Base-by-base conservation (phyloP, 2,113 vertebrate genomes). In the Macrotis lagotis region DNA sequence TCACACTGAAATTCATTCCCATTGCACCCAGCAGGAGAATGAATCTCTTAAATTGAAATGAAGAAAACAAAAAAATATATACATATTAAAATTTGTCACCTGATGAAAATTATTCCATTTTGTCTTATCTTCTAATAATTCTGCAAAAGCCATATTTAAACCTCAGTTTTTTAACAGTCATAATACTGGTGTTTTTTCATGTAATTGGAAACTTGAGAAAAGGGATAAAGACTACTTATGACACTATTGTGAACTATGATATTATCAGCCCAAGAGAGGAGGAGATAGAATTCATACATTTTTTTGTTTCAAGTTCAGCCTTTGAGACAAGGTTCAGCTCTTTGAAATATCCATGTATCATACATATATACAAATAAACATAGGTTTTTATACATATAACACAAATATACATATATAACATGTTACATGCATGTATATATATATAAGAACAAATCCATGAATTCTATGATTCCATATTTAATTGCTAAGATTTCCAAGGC, bases 1-100 rank as follows among this genome's bases (percentile, higher is more conserved):
- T 99, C 98, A 92, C 99, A 99, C 66, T 99, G 99, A 96, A 99
- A 99, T 96, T 99, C 99, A 96, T 99, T 98, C n/a, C 90, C 98
- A 1, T 98, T 98, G 98, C 99, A 99, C 97, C 99, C 99, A 95
- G 98, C 98, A 97, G 98, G 98, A 96, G 99, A 98, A 83, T 95
- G 99, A 96, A 98, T 98, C 96, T 98, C 99, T 99, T 97, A 94
- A 97, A 92, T 96, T 48, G 53, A 96, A 97, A 96, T 48, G 26
- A 96, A 0, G 8, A 16, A 92, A 37, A 91, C 90, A 8, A 8
- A 37, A 90, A n/a, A 53, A 0, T 37, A 22, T 2, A 37, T 0
- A 74, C 90, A 8, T 92, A 0, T 55, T 94, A 53, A 94, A 90
- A 89, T 51, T 0, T 94, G 94, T 88, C 48, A 50, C 22, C 88